Conservation (phyloP, 2,113 vertebrate species). For the Tachysurus fulvidraco region DNA sequence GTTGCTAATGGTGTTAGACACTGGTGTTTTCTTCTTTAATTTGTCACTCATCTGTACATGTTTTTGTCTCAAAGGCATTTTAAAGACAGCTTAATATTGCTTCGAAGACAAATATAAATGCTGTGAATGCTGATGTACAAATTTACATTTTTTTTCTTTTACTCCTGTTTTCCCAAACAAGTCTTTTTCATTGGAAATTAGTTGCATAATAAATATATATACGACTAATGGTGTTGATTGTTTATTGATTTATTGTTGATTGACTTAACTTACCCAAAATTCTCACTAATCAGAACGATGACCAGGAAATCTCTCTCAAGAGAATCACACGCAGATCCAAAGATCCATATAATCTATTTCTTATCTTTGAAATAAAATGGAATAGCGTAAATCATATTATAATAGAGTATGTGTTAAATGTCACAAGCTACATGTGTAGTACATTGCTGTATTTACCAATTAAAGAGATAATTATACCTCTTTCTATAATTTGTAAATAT, state of each 20-base stretch:
- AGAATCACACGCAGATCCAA: not conserved
- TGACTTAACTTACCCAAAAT: not conserved
- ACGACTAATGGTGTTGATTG: not conserved
- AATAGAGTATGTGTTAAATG: not conserved
- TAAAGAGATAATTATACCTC: not conserved
- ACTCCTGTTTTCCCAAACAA: not conserved
- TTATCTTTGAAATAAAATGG: not conserved
- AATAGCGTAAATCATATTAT: not conserved
- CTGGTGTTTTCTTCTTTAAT: not conserved
- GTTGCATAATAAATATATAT: no score
- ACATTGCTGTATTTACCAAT: not conserved
- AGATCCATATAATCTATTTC: not conserved
- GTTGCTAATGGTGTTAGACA: not conserved
- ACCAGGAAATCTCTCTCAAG: not conserved
- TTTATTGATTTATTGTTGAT: not conserved
- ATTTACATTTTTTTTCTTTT: not conserved
- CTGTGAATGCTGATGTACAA: not conserved
- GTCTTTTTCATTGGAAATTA: not conserved
- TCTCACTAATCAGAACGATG: not conserved
- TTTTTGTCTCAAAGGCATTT: not conserved
- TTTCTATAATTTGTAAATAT: not conserved
- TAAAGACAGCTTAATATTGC: not conserved
- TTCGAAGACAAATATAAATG: not conserved
- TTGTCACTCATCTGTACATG: not conserved
- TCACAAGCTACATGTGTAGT: not conserved